Conservation (phyloP, 2,113 vertebrate species). For the Numenius arquata region DNA sequence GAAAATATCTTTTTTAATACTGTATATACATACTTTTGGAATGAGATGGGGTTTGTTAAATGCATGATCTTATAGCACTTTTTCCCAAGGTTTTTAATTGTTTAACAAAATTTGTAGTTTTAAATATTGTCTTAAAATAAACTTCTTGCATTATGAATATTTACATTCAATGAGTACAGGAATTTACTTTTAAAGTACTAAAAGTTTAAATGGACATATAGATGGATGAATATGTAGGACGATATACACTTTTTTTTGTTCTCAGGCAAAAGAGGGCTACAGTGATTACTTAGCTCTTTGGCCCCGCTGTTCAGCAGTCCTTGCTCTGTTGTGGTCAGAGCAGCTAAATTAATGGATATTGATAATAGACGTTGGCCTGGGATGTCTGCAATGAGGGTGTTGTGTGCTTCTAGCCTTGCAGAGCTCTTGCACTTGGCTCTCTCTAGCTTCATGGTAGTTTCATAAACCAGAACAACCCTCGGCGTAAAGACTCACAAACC, state of each 20-base stretch:
- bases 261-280: neutral
- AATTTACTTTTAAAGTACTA: neutral
- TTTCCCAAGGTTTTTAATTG: neutral
- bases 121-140: neutral
- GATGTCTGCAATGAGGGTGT: neutral
- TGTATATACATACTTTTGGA: neutral
- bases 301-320: neutral
- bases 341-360: neutral
- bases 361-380: neutral
- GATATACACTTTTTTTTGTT: neutral
- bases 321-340: neutral
- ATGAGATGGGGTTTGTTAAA: conserved; percentile 7
- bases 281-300: neutral
- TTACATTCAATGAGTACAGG: neutral
- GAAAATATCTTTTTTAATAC: conserved; percentile 20
- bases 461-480: neutral
- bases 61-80: neutral
- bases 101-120: neutral
- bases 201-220: neutral
- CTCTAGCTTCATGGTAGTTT: neutral
- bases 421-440: neutral
- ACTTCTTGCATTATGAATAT: neutral
- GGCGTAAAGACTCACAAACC: neutral
- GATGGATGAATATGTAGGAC: neutral
- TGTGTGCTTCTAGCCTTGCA: neutral